phyloP scores from a whole-genome alignment of 2,888 invertebrate genomes.

The Drosophila prolongata region DNA sequence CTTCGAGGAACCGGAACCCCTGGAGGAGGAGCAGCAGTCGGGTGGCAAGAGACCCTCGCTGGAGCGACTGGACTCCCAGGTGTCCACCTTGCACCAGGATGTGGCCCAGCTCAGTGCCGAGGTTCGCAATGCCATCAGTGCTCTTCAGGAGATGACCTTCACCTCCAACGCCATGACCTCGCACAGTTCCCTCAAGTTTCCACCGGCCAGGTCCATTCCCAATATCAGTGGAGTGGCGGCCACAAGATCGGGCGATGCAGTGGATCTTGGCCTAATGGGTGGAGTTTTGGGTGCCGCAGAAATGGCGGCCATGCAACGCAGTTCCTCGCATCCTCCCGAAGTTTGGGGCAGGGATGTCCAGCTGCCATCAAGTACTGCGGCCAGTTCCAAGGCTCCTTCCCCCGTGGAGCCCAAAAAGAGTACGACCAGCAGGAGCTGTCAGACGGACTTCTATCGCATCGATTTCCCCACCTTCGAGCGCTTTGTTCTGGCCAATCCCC shows the following conservation, averaged over 20 bases:
- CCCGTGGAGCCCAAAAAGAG: conserved; percentile 36
- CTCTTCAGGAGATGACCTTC: conserved; percentile 91
- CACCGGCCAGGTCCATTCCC: conserved; percentile 93
- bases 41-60: conserved; percentile 84
- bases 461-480: conserved; percentile 83
- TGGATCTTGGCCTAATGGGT: conserved; percentile 42
- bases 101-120: conserved; percentile 94
- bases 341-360: conserved; percentile 90
- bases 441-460: conserved; percentile 83
- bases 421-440: conserved; percentile 71
- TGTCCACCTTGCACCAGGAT: conserved; percentile 92
- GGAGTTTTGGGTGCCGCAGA: conserved; percentile 52
- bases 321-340: conserved; percentile 93
- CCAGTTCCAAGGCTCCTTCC: conserved; percentile 56
- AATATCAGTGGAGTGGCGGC: conserved; percentile 87
- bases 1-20: conserved; percentile 62
- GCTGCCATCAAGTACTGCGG: conserved; percentile 33
- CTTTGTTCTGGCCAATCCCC: conserved; percentile 89
- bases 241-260: conserved; percentile 33
- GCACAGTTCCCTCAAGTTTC: conserved; percentile 85
- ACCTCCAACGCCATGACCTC: conserved; percentile 87
- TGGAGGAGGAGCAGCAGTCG: conserved; percentile 76
- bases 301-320: conserved; percentile 87
- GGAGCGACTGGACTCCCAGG: conserved; percentile 92
- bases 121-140: conserved; percentile 93